Evolutionary conservation across 2,113 vertebrate genomes (phyloP).

Genomic region (Hippocampus abdominalis): DNA sequence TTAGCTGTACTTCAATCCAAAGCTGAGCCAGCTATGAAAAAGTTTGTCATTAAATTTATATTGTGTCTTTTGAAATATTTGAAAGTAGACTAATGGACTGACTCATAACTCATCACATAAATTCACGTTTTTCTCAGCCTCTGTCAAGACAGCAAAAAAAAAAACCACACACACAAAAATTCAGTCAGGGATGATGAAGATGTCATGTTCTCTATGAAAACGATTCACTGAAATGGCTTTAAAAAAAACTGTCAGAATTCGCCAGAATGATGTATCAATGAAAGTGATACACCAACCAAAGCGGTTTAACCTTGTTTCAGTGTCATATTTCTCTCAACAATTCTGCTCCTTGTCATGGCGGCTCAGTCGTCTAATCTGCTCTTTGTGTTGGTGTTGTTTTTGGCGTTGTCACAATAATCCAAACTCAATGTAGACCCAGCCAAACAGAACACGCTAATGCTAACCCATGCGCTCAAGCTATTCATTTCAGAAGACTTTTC

Average conservation of each 20-base stretch:
- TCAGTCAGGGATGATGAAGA: background rate
- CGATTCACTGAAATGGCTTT: background rate
- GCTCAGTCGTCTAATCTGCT: background rate
- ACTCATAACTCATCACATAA: background rate
- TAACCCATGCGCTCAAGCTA: no score
- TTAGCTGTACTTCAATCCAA: background rate
- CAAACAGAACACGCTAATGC: background rate
- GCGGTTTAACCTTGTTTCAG: background rate
- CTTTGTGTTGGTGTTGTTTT: background rate
- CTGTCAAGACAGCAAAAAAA: no score
- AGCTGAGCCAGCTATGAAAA: constrained; percentile 10
- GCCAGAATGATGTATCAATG: background rate
- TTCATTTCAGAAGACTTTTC: background rate
- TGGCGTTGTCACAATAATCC: background rate
- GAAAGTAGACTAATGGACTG: background rate
- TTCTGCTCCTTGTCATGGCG: background rate
- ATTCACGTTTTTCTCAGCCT: background rate
- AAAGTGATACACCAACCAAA: background rate
- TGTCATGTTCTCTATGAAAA: background rate
- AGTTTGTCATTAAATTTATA: background rate
- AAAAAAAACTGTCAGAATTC: background rate
- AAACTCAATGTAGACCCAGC: background rate
- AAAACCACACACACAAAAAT: no score
- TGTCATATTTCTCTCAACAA: background rate
- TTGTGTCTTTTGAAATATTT: background rate